phyloP scores from a whole-genome alignment of 2,113 vertebrate genomes.

The Ceuthmochares aereus region DNA sequence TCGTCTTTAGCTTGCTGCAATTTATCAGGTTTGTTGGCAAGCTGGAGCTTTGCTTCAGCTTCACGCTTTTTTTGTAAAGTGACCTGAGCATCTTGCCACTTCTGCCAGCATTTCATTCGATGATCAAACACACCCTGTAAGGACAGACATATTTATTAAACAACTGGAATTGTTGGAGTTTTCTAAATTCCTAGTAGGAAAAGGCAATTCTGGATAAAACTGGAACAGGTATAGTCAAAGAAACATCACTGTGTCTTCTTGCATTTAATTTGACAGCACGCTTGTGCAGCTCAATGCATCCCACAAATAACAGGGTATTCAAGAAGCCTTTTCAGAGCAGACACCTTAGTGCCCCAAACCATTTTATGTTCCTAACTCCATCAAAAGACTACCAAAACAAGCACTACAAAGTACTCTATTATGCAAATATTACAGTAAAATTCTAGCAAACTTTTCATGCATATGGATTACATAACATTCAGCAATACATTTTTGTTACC shows the following conservation, averaged over 20 bases:
- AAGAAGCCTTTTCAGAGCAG: not conserved
- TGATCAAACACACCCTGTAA: slow-evolving; percentile 93
- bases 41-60: slow-evolving; percentile 94
- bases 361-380: not conserved
- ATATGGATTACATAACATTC: not conserved
- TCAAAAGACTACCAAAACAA: not conserved
- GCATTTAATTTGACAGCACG: not conserved
- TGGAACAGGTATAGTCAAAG: not conserved
- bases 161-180: not conserved
- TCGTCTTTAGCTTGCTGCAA: slow-evolving; percentile 97
- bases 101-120: slow-evolving; percentile 97
- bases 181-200: not conserved
- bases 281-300: not conserved
- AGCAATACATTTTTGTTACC: not conserved
- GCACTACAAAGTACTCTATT: not conserved
- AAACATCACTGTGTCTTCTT: not conserved
- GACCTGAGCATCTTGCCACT: slow-evolving; percentile 95
- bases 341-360: not conserved
- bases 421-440: not conserved
- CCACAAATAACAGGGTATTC: not conserved
- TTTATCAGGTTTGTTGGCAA: slow-evolving; percentile 96
- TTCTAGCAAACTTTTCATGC: not conserved
- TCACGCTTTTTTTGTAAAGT: slow-evolving; percentile 96
- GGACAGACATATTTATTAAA: not conserved
- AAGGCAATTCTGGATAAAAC: not conserved